These are phyloP conservation scores for Phylloscopus trochiloides DNA, from an alignment of 2,113 vertebrate genomes.

Conservation along the genomic window DNA sequence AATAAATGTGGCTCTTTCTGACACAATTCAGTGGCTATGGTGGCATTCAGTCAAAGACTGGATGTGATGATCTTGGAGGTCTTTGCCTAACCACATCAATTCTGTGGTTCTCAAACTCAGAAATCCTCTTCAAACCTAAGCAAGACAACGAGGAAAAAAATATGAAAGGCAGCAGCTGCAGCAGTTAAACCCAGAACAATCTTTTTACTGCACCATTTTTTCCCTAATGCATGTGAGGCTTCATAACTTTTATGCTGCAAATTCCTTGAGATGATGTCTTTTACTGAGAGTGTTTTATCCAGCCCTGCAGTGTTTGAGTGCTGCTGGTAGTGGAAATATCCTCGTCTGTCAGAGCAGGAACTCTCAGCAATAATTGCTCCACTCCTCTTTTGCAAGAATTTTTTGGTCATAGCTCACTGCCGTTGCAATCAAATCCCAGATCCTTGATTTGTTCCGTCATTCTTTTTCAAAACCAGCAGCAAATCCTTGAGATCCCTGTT, in stretches of 20 bases:
- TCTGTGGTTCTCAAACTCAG: neutral
- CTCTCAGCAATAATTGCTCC: neutral
- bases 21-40: accelerated
- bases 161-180: neutral
- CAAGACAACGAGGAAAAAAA: neutral
- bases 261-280: neutral
- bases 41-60: neutral
- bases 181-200: neutral
- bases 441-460: neutral
- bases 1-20: neutral
- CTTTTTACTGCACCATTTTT: neutral
- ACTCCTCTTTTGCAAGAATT: neutral
- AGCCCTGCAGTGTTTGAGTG: neutral
- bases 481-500: neutral
- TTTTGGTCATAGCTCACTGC: neutral
- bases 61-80: neutral
- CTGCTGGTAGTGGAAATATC: neutral
- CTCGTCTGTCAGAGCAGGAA: neutral
- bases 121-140: neutral
- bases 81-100: neutral
- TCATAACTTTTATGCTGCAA: neutral
- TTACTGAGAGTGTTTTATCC: neutral
- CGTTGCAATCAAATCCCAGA: neutral
- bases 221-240: neutral
- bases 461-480: neutral